These are phyloP conservation scores for Rhagonycha lutea DNA, from an alignment of 2,888 invertebrate species.

Conservation along the genomic window DNA sequence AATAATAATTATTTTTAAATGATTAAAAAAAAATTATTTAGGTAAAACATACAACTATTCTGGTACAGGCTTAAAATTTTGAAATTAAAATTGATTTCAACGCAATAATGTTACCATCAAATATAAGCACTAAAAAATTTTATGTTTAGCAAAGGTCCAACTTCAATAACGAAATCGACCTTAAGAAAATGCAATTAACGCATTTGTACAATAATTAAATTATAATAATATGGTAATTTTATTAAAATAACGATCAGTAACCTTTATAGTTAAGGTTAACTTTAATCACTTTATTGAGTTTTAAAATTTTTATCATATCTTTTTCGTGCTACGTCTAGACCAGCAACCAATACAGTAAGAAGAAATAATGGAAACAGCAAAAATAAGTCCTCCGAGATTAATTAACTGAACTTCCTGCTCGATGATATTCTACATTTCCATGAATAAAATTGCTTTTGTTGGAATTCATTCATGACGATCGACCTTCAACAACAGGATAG, in stretches of 20 bases:
- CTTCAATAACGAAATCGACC: not conserved
- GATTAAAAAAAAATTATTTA: too few relatives aligned
- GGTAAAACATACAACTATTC: too few relatives aligned
- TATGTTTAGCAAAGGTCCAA: not conserved
- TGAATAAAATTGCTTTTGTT: not conserved
- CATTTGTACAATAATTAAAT: not conserved
- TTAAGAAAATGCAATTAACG: not conserved
- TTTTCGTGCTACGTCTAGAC: not conserved
- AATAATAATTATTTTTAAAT: too few relatives aligned
- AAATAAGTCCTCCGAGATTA: too few relatives aligned
- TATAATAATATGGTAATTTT: not conserved
- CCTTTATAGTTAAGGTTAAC: not conserved
- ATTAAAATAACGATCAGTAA: not conserved
- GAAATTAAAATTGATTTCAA: too few relatives aligned
- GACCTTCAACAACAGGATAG: not conserved
- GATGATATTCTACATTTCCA: not conserved
- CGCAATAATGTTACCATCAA: too few relatives aligned
- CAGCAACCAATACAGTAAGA: not conserved
- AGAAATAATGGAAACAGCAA: too few relatives aligned
- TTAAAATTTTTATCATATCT: not conserved
- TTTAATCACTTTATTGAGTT: not conserved
- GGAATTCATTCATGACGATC: not conserved
- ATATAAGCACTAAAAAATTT: not conserved
- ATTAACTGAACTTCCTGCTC: too few relatives aligned
- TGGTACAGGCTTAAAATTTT: too few relatives aligned